These are phyloP conservation scores for Leptodactylus fallax DNA, from an alignment of 2,797 vertebrate species.

Conservation along the genomic window DNA sequence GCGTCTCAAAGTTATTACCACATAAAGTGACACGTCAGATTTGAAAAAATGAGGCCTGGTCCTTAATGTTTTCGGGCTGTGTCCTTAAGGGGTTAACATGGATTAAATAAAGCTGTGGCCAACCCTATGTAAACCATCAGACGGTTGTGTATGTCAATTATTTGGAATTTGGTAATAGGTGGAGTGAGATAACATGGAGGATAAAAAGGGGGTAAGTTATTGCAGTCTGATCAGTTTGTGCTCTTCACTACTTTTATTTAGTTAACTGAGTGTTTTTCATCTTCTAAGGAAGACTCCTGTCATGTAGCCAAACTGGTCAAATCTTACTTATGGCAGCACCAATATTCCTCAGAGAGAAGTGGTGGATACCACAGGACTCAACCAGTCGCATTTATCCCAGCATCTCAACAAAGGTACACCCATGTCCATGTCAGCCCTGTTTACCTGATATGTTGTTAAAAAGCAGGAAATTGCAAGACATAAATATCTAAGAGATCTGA, in stretches of 20 bases:
- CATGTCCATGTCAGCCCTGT: slow-evolving; percentile 95
- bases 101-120: too few species aligned
- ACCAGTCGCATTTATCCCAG: slow-evolving; percentile 98
- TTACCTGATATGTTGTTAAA: slow-evolving; percentile 98
- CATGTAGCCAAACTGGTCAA: slow-evolving; percentile 96
- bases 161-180: too few species aligned
- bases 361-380: slow-evolving; percentile 96
- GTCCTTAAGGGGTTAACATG: too few species aligned
- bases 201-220: too few species aligned
- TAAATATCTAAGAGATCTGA: not conserved
- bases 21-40: too few species aligned
- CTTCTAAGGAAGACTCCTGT: slow-evolving; percentile 91
- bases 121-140: too few species aligned
- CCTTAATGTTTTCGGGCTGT: too few species aligned
- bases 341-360: slow-evolving; percentile 98
- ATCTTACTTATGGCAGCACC: slow-evolving; percentile 97
- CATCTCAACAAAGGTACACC: slow-evolving; percentile 99
- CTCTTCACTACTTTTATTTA: not conserved
- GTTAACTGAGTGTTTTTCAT: slow-evolving; percentile 1
- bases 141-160: too few species aligned
- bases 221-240: too few species aligned
- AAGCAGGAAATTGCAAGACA: slow-evolving; percentile 95
- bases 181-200: too few species aligned
- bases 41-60: too few species aligned
- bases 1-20: too few species aligned